Base-by-base conservation (phyloP, 2,888 invertebrate genomes). In the Tryphoninae sp. region DNA sequence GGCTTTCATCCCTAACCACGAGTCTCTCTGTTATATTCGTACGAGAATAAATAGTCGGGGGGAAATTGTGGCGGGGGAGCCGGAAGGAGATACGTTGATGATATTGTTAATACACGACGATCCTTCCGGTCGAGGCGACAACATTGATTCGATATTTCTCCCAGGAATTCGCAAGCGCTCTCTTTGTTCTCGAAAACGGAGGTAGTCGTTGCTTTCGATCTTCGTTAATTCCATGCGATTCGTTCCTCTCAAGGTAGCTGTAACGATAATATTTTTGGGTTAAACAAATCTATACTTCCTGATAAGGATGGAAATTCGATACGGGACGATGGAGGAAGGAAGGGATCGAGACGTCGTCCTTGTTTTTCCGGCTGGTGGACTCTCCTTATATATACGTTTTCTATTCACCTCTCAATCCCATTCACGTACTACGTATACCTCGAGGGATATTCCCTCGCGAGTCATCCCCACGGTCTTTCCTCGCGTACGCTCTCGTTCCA, bases 101-200 rank as follows among this genome's bases (percentile, higher is more conserved):
- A 74, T 84, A 73, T 80, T 78, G 80, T 80, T 76, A 76, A 84
- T 78, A 71, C 53, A 23, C 58, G 49, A 61, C 72, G 49, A 49
- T 23, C 45, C 49, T 2, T 33, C n/a, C 11, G n/a, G 19, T 22
- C 19, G 61, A 9, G 8, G 26, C 19, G 55, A 65, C 61, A 58
- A 61, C 78, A 81, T 75, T 76, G 82, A 82, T 82, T 82, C 78
- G 42, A 65, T 26, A n/a, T 74, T 69, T 75, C 83, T 80, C 81
- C 19, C 23, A 80, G 65, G 84, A 80, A 71, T 75, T 64, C 69
- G 79, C 68, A 33, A 75, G 6, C 33, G 6, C 7, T 7, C 33
- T 33, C 6, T 33, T 1, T 33, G 4, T 33, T 33, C 33, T 33
- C 33, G 33, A 33, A 33, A 6, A 6, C 33, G 33, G 6, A 33